Evolutionary conservation across 2,888 invertebrate genomes (phyloP).

Genomic region (Oxyteleia sp.): DNA sequence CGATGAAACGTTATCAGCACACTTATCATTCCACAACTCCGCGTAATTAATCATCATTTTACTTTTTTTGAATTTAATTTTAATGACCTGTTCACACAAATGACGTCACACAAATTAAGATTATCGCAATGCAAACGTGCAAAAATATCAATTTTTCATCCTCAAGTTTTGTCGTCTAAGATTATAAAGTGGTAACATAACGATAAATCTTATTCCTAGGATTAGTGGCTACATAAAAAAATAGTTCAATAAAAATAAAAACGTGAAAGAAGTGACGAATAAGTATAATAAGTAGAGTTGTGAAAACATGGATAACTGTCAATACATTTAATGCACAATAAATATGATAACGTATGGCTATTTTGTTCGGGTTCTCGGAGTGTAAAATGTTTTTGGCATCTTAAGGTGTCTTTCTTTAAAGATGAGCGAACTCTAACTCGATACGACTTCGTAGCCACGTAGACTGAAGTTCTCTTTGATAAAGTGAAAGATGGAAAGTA

Average conservation of each 20-base stretch:
- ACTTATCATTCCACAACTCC: constrained; percentile 29
- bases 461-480: constrained; percentile 27
- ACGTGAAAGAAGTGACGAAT: not conserved
- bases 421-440: constrained; percentile 29
- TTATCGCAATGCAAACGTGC: constrained; percentile 18
- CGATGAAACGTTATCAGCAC: constrained; percentile 35
- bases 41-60: constrained; percentile 21
- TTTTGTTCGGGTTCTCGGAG: constrained; percentile 7
- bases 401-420: constrained; percentile 41
- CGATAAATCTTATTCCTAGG: too few relatives aligned
- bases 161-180: too few relatives aligned
- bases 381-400: constrained; percentile 38
- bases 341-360: constrained; percentile 24
- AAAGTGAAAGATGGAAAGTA: not conserved
- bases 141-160: not conserved
- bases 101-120: constrained; percentile 14
- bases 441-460: constrained; percentile 9
- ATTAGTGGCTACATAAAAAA: too few relatives aligned
- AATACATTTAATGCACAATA: constrained; percentile 31
- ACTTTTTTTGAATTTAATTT: constrained; percentile 9
- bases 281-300: constrained; percentile 8
- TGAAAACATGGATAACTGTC: constrained; percentile 8
- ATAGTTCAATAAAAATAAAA: not conserved
- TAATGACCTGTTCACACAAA: constrained; percentile 9
- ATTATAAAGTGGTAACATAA: too few relatives aligned